Evolutionary conservation across 2,888 invertebrate species (phyloP).

Genomic region (Sphecodes monilicornis): DNA sequence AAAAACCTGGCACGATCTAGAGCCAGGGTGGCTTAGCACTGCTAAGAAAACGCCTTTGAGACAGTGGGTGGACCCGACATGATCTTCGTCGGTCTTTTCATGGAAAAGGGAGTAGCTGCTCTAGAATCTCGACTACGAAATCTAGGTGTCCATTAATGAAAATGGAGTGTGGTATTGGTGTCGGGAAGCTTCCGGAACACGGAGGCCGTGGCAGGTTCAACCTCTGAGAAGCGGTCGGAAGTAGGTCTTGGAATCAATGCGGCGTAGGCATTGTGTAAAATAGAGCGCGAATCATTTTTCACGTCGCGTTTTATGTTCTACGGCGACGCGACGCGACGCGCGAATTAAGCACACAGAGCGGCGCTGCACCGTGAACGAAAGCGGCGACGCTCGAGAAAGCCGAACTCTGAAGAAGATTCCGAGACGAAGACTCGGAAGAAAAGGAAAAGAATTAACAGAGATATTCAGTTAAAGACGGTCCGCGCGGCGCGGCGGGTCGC

Average conservation of each 20-base stretch:
- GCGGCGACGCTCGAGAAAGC: not conserved
- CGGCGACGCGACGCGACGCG: not conserved
- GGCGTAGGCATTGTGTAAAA: not conserved
- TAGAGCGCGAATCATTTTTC: not conserved
- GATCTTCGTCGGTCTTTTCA: not conserved
- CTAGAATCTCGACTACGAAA: conserved; percentile 1
- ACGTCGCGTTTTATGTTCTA: not conserved
- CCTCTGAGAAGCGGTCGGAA: not conserved
- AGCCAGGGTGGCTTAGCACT: not conserved
- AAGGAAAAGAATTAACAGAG: not conserved
- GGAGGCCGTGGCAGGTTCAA: not conserved
- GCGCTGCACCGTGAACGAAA: not conserved
- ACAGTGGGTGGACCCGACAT: not conserved
- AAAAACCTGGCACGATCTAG: not conserved
- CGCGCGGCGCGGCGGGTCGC: not conserved
- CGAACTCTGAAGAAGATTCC: not conserved
- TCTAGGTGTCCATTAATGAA: not conserved
- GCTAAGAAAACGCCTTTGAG: not conserved
- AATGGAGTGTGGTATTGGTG: not conserved
- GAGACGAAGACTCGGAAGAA: not conserved
- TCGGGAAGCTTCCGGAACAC: not conserved
- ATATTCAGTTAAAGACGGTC: conserved; percentile 15
- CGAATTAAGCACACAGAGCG: not conserved
- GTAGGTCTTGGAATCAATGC: not conserved
- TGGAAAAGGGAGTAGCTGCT: not conserved